A percentile compares a stretch with the other conserved stretches of the same genome.
phyloP scores from a whole-genome alignment of 2,888 invertebrate genomes.

The Leptarthrus brevirostris region DNA sequence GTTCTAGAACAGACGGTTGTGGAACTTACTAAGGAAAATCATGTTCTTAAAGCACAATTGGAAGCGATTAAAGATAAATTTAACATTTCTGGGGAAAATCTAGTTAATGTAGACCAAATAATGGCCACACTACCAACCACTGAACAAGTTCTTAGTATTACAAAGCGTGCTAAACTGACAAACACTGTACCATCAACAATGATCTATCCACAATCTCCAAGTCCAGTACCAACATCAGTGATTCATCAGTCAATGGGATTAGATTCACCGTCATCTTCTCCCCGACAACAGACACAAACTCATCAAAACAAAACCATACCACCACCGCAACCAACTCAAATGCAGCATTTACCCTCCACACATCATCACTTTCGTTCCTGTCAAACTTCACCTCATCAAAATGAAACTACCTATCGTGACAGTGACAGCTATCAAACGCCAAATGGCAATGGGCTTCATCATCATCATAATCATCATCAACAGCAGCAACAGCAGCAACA shows the following conservation, averaged over 20 bases:
- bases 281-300: slow-evolving; percentile 48
- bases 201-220: slow-evolving; percentile 71
- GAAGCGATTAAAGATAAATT: slow-evolving; percentile 93
- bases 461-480: slow-evolving; percentile 50
- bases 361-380: slow-evolving; percentile 56
- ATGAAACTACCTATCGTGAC: slow-evolving; percentile 51
- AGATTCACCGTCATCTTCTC: slow-evolving; percentile 50
- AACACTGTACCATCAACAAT: slow-evolving; percentile 69
- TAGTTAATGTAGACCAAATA: slow-evolving; percentile 90
- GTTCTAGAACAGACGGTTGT: slow-evolving; percentile 93
- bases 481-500: slow-evolving; percentile 50
- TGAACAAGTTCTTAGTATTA: slow-evolving; percentile 86
- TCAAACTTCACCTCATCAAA: slow-evolving; percentile 56
- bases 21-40: slow-evolving; percentile 95
- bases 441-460: slow-evolving; percentile 1
- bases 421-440: slow-evolving; percentile 1
- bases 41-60: slow-evolving; percentile 91
- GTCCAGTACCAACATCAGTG: slow-evolving; percentile 72
- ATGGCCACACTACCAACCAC: slow-evolving; percentile 85
- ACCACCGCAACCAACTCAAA: slow-evolving; percentile 14
- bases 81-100: slow-evolving; percentile 86
- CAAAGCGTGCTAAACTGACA: slow-evolving; percentile 73
- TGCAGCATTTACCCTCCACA: slow-evolving; percentile 32
- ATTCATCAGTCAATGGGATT: slow-evolving; percentile 70
- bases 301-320: slow-evolving; percentile 26